These are phyloP conservation scores for Cebus imitator DNA, from an alignment of 2,113 vertebrate species.

Conservation along the genomic window DNA sequence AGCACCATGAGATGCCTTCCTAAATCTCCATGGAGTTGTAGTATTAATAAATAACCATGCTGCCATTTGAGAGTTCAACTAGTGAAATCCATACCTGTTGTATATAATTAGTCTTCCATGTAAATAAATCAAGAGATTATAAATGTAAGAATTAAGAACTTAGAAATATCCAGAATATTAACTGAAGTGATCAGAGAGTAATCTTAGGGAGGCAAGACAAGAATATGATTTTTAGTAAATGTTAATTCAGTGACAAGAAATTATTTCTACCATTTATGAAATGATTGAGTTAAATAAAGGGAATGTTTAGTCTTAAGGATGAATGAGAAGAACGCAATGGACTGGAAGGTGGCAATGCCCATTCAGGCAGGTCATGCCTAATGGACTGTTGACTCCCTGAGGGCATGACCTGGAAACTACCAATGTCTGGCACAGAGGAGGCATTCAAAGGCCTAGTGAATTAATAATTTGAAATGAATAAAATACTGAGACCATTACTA, in stretches of 20 bases:
- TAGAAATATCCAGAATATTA: slow-evolving; percentile 34
- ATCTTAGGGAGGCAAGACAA: background rate
- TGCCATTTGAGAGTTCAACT: slow-evolving; percentile 2
- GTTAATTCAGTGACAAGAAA: slow-evolving; percentile 2
- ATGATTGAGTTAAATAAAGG: background rate
- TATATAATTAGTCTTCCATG: background rate
- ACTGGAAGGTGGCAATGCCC: background rate
- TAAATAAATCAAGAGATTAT: slow-evolving; percentile 18
- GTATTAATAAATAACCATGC: background rate
- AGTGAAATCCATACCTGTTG: background rate
- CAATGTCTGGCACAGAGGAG: background rate
- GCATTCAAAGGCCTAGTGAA: background rate
- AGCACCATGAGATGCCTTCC: background rate
- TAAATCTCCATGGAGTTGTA: background rate
- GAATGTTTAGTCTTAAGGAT: background rate
- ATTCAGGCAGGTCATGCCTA: background rate
- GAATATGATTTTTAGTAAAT: slow-evolving; percentile 6
- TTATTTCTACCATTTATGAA: background rate
- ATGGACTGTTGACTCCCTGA: background rate
- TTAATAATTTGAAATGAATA: background rate
- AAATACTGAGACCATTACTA: background rate
- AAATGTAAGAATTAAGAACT: slow-evolving; percentile 30
- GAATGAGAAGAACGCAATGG: background rate
- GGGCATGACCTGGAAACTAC: background rate
- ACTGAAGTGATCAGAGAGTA: background rate